Percentiles rank a stretch among this genome's conserved stretches.
phyloP scores from a whole-genome alignment of 2,888 invertebrate species.

The Capitulum mitella region DNA sequence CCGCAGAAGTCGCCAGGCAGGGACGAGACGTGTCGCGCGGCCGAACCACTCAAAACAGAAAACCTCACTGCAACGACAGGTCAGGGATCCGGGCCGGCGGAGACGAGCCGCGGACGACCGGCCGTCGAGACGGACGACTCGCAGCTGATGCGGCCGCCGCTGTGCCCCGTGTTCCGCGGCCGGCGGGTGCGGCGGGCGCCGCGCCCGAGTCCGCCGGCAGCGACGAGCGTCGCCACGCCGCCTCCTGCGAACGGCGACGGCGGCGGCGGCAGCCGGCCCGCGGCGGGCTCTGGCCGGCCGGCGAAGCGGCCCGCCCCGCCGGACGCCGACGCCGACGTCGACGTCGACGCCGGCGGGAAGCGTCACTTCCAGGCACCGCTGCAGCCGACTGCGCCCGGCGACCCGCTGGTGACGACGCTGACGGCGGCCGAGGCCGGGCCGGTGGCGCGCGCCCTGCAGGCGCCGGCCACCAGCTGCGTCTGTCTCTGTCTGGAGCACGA shows the following conservation, averaged over 20 bases:
- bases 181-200: neutral
- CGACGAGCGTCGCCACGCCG: neutral
- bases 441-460: neutral
- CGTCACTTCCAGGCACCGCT: neutral
- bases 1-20: neutral
- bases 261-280: neutral
- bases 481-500: conserved; percentile 6
- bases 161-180: neutral
- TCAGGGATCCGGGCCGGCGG: neutral
- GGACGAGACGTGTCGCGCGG: neutral
- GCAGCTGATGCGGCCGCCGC: conserved; percentile 9
- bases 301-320: neutral
- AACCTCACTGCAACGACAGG: too few species aligned
- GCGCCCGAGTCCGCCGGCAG: neutral
- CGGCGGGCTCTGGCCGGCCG: neutral
- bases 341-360: too few species aligned
- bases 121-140: neutral
- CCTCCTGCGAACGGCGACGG: neutral
- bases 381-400: neutral
- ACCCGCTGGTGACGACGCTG: neutral
- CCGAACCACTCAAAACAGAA: too few species aligned
- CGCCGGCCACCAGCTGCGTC: neutral
- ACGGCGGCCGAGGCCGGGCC: neutral
- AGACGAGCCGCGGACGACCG: neutral
- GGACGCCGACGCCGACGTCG: neutral